Evolutionary conservation across 2,113 vertebrate genomes (phyloP), one percentile per base, ranked within the genome.

Genomic region (Plotosus lineatus): DNA sequence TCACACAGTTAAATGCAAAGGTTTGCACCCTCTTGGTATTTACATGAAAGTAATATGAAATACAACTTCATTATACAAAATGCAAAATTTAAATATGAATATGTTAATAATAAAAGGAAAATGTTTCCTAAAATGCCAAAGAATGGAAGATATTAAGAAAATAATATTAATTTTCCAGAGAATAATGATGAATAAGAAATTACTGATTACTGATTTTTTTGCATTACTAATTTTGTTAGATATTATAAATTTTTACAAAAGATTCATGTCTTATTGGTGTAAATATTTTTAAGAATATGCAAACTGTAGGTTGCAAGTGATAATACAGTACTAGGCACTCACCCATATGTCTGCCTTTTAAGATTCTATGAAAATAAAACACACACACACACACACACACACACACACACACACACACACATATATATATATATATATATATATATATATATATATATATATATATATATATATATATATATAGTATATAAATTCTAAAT

Each of bases 331-430:
- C 5, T 8, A 12, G 63, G 4, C 46, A 89, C 92, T 91, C 78
- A 93, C 92, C 90, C 86, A 82, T 89, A 87, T 82, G 87, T 88
- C 38, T 90, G 88, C 75, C 85, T 84, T 71, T 86, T 88, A 40
- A 91, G 85, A 87, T 90, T 82, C 92, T 93, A 86, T 83, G 77
- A 74, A 84, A 75, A 28, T 0, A 66, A 55, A 50, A 71, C n/a
- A n/a, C n/a, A n/a, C n/a, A n/a, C n/a, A n/a, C n/a, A n/a, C n/a
- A n/a, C n/a, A n/a, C n/a, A n/a, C n/a, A n/a, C n/a, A n/a, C n/a
- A n/a, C n/a, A n/a, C n/a, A n/a, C n/a, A n/a, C n/a, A n/a, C n/a
- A n/a, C n/a, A n/a, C n/a, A n/a, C n/a, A n/a, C n/a, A n/a, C n/a
- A n/a, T n/a, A n/a, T n/a, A n/a, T n/a, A n/a, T n/a, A n/a, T n/a